Evolutionary conservation across 2,888 invertebrate genomes (phyloP).

Genomic region (Mythimna lalbum): DNA sequence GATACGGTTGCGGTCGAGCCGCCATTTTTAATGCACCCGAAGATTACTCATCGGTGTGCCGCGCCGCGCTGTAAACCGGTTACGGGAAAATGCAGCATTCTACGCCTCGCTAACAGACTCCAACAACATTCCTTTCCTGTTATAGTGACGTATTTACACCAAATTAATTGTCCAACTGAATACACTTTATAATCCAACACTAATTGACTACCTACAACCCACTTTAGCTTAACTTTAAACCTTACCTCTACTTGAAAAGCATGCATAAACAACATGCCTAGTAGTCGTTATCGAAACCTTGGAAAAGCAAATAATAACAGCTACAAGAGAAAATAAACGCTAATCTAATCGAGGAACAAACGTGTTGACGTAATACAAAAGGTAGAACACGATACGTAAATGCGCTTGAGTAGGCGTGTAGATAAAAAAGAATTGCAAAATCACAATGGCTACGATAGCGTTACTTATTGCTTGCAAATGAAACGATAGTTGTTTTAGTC

Average conservation of each 20-base stretch:
- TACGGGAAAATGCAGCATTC: conserved; percentile 64
- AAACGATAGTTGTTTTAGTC: conserved; percentile 72
- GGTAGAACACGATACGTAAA: conserved; percentile 54
- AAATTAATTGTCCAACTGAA: conserved; percentile 32
- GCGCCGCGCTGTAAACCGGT: conserved; percentile 65
- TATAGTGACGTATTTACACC: conserved; percentile 56
- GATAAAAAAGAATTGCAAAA: conserved; percentile 66
- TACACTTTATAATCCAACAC: conserved; percentile 25
- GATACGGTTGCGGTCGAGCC: conserved; percentile 67
- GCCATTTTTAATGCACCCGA: conserved; percentile 72
- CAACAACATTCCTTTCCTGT: conserved; percentile 68
- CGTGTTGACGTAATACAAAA: conserved; percentile 64
- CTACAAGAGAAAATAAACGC: conserved; percentile 59
- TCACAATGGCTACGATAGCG: conserved; percentile 66
- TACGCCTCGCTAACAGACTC: conserved; percentile 49
- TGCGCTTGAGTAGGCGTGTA: conserved; percentile 54
- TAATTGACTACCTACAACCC: conserved; percentile 16
- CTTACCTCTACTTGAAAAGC: conserved; percentile 18
- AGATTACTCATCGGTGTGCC: conserved; percentile 69
- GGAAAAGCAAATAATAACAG: conserved; percentile 50
- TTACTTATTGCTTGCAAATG: conserved; percentile 68
- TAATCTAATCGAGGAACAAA: conserved; percentile 67
- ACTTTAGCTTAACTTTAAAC: conserved; percentile 15
- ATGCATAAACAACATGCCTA: conserved; percentile 25
- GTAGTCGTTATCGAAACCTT: conserved; percentile 50